Evolutionary conservation across 1,140 invertebrate genomes (phyloP).

Genomic region (Tenebrio molitor): DNA sequence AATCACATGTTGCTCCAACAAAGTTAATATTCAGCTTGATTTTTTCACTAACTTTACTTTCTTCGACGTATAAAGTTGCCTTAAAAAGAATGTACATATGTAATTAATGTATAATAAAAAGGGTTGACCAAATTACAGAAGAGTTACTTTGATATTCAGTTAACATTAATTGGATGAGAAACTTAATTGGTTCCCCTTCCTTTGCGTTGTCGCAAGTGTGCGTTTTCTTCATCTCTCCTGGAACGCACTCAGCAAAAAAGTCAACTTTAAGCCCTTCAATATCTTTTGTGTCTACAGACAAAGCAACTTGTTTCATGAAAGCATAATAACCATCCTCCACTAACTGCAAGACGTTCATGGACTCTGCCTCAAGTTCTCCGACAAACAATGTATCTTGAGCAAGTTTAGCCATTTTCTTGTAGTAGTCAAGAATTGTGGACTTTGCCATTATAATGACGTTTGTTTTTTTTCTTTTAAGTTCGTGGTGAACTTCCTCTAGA

Average conservation of each 20-base stretch:
- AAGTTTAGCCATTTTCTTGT: slow-evolving; percentile 69
- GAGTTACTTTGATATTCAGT: background rate
- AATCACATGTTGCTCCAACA: slow-evolving; percentile 67
- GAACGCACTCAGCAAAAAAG: slow-evolving; percentile 73
- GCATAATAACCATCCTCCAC: slow-evolving; percentile 72
- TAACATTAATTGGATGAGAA: slow-evolving; percentile 71
- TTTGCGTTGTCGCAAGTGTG: slow-evolving; percentile 70
- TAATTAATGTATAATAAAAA: too few relatives aligned
- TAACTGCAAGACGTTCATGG: slow-evolving; percentile 74
- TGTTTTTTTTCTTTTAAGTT: slow-evolving; percentile 70
- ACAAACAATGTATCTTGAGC: slow-evolving; percentile 71
- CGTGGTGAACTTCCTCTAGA: slow-evolving; percentile 72
- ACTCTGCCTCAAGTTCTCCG: slow-evolving; percentile 71
- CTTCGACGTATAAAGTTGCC: slow-evolving; percentile 67
- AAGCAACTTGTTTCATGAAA: slow-evolving; percentile 71
- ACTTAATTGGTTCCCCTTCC: slow-evolving; percentile 71
- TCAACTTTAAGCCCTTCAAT: slow-evolving; percentile 67
- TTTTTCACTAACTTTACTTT: slow-evolving; percentile 69
- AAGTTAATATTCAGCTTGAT: slow-evolving; percentile 68
- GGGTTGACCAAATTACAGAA: slow-evolving; percentile 25
- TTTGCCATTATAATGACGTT: slow-evolving; percentile 25
- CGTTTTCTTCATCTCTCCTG: slow-evolving; percentile 65
- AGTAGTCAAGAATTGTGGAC: slow-evolving; percentile 63
- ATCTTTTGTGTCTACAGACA: slow-evolving; percentile 68
- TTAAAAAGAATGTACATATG: slow-evolving; percentile 46